Evolutionary conservation across 2,888 invertebrate species (phyloP).

Genomic region (Cantharis rufa): DNA sequence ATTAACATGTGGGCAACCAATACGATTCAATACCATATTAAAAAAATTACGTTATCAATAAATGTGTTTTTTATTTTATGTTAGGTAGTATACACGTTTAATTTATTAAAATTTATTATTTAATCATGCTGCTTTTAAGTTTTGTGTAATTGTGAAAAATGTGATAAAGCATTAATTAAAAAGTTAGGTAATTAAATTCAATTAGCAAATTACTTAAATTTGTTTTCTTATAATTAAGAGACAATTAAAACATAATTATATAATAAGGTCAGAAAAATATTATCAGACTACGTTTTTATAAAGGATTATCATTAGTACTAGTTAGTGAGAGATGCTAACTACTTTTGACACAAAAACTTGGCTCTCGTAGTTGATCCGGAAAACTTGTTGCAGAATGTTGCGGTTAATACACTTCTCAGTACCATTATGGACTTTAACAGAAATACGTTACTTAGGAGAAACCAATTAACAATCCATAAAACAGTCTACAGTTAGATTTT

Average conservation of each 20-base stretch:
- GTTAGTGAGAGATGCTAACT: neutral
- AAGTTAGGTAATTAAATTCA: neutral
- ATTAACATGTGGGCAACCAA: no score
- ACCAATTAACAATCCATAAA: conserved; percentile 18
- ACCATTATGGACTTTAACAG: conserved; percentile 13
- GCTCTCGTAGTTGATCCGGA: neutral
- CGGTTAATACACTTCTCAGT: conserved; percentile 17
- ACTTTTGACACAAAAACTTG: neutral
- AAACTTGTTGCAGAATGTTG: neutral
- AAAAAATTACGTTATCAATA: no score
- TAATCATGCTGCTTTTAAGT: neutral
- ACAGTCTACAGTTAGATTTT: conserved; percentile 20
- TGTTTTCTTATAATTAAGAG: neutral
- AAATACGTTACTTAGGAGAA: conserved; percentile 19
- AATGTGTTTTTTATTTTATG: neutral
- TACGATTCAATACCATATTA: no score
- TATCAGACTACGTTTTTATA: neutral
- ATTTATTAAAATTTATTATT: neutral
- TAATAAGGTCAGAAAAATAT: neutral
- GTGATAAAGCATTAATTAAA: neutral
- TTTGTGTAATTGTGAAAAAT: neutral
- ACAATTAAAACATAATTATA: neutral
- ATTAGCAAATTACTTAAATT: neutral
- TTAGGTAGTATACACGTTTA: neutral
- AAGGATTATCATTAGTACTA: neutral